A percentile compares a stretch with the other conserved stretches of the same genome.
Evolutionary conservation across 2,113 vertebrate genomes (phyloP).

Genomic region (Sylvietta virens): DNA sequence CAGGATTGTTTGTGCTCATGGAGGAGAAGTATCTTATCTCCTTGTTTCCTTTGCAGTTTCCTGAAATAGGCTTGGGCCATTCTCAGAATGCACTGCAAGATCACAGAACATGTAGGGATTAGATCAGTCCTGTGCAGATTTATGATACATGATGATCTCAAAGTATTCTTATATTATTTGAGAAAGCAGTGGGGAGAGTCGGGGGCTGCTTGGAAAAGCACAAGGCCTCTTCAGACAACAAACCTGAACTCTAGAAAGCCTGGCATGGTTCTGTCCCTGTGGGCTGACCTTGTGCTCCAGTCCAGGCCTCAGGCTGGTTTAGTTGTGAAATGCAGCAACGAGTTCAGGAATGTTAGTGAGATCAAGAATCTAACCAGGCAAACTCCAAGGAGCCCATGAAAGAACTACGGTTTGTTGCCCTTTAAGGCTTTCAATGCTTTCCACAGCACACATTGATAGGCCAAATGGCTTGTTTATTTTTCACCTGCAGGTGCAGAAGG

Average conservation of each 20-base stretch:
- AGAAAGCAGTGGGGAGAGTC: background rate
- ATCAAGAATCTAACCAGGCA: background rate
- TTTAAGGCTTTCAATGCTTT: background rate
- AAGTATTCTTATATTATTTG: background rate
- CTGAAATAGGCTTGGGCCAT: background rate
- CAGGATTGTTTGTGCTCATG: background rate
- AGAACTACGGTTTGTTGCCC: background rate
- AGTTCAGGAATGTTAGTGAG: background rate
- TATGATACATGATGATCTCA: background rate
- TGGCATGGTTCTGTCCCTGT: background rate
- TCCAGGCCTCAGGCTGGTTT: background rate
- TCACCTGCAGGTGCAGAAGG: background rate
- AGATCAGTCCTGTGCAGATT: background rate
- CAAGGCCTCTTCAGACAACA: background rate
- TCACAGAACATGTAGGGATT: background rate
- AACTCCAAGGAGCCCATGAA: background rate
- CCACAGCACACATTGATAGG: background rate
- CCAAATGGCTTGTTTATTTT: slow-evolving; percentile 1
- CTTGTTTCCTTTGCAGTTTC: slow-evolving; percentile 16
- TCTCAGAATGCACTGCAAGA: background rate
- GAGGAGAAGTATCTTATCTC: slow-evolving; percentile 34
- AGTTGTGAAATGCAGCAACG: background rate
- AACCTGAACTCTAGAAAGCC: background rate
- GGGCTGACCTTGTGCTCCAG: background rate
- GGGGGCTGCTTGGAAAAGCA: background rate